These are phyloP conservation scores for Willisornis vidua DNA, from an alignment of 2,113 vertebrate species.

Conservation along the genomic window DNA sequence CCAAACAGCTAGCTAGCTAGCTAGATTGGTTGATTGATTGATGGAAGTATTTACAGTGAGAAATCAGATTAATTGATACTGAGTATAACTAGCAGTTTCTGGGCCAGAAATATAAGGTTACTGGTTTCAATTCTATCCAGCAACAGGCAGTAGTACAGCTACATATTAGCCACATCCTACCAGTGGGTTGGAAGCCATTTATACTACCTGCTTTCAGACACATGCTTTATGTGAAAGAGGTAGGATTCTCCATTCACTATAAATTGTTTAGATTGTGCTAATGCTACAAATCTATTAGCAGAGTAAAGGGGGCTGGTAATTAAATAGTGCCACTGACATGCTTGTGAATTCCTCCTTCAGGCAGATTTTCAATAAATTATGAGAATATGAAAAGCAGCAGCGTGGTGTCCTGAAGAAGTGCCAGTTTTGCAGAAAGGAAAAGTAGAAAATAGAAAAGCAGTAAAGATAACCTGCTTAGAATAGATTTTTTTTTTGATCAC, in stretches of 20 bases:
- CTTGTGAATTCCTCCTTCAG: conserved; percentile 6
- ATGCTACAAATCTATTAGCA: neutral
- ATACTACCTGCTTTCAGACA: neutral
- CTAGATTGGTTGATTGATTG: neutral
- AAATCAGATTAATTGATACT: neutral
- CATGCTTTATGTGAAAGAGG: neutral
- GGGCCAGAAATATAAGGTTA: neutral
- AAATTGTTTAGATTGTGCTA: neutral
- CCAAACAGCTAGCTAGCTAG: no score
- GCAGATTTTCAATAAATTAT: conserved; percentile 41
- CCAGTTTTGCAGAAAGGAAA: neutral
- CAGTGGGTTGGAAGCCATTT: neutral
- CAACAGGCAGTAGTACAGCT: neutral
- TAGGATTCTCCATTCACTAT: neutral
- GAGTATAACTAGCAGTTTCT: neutral
- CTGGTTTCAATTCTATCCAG: neutral
- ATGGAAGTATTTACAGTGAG: neutral
- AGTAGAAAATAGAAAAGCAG: neutral
- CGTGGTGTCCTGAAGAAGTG: neutral
- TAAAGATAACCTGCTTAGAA: neutral
- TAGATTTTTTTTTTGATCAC: neutral
- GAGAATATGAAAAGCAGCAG: neutral
- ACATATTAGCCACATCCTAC: neutral
- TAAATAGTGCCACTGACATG: neutral
- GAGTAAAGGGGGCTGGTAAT: neutral